A percentile compares a stretch with the other conserved stretches of the same genome.
Conservation (phyloP, 2,888 invertebrate species). For the Aphidius colemani region DNA sequence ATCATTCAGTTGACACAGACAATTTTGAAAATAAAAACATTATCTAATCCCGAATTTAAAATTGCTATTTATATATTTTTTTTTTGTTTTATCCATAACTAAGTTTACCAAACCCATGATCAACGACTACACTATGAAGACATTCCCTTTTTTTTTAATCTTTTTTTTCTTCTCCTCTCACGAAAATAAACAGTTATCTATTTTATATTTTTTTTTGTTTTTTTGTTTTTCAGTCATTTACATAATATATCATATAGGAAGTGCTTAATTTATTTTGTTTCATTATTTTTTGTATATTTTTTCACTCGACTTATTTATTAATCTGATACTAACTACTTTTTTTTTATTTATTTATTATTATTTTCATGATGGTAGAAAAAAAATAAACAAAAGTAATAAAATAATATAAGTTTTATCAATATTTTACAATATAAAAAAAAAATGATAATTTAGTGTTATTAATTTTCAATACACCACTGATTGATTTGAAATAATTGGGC, state of each 20-base stretch:
- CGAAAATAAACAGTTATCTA: slow-evolving; percentile 13
- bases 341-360: slow-evolving; percentile 4
- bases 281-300: slow-evolving; percentile 12
- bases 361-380: slow-evolving; percentile 11
- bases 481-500: slow-evolving; percentile 51
- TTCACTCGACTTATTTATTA: neutral
- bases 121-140: no score
- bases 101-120: slow-evolving; percentile 48
- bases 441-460: no score
- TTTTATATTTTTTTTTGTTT: slow-evolving; percentile 18
- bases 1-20: slow-evolving; percentile 28
- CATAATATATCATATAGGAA: slow-evolving; percentile 32
- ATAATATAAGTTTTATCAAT: no score
- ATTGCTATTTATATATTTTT: slow-evolving; percentile 51
- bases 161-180: slow-evolving; percentile 32
- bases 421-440: no score
- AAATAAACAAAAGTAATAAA: slow-evolving; percentile 47
- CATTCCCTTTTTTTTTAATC: slow-evolving; percentile 18
- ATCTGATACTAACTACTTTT: slow-evolving; percentile 8
- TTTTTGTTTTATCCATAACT: slow-evolving; percentile 55
- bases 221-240: slow-evolving; percentile 34
- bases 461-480: no score
- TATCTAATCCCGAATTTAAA: slow-evolving; percentile 19
- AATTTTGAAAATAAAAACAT: slow-evolving; percentile 51
- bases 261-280: neutral